Evolutionary conservation across 2,113 vertebrate species (phyloP).

Genomic region (Siphamia tubifer): DNA sequence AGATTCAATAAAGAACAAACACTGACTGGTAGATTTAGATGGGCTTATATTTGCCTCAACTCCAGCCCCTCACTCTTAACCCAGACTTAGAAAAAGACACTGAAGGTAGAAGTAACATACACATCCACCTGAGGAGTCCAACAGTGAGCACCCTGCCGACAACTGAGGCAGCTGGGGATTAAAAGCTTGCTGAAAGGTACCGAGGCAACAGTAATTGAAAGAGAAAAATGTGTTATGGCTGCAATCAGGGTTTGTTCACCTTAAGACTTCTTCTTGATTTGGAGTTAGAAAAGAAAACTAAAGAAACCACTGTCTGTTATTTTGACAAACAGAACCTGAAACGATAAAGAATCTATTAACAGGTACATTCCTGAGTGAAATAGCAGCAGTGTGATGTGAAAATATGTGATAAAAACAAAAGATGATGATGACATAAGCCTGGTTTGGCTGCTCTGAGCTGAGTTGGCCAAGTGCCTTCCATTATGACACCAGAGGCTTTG

Average conservation of each 20-base stretch:
- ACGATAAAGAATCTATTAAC: background rate
- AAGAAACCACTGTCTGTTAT: conserved; percentile 22
- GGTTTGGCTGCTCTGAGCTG: background rate
- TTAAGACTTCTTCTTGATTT: background rate
- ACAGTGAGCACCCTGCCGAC: background rate
- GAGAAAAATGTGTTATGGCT: background rate
- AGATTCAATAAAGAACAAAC: conserved; percentile 16
- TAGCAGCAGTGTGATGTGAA: background rate
- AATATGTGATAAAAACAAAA: conserved; percentile 8
- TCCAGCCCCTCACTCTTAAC: background rate
- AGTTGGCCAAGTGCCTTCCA: conserved; percentile 9
- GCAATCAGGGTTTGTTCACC: background rate
- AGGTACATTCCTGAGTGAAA: conserved; percentile 9
- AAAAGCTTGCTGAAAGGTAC: conserved; percentile 32
- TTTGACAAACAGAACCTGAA: conserved; percentile 19
- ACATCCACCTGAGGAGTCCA: background rate
- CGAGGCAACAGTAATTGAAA: conserved; percentile 23
- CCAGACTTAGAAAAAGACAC: background rate
- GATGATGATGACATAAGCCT: background rate
- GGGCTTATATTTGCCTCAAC: conserved; percentile 11
- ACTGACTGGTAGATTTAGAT: conserved; percentile 11
- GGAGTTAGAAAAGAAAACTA: conserved; percentile 24
- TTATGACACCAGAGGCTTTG: conserved; percentile 15
- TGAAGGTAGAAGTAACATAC: background rate
- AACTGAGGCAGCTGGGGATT: background rate